These are phyloP conservation scores for Nettapus auritus DNA, from an alignment of 2,113 vertebrate genomes.

Conservation along the genomic window DNA sequence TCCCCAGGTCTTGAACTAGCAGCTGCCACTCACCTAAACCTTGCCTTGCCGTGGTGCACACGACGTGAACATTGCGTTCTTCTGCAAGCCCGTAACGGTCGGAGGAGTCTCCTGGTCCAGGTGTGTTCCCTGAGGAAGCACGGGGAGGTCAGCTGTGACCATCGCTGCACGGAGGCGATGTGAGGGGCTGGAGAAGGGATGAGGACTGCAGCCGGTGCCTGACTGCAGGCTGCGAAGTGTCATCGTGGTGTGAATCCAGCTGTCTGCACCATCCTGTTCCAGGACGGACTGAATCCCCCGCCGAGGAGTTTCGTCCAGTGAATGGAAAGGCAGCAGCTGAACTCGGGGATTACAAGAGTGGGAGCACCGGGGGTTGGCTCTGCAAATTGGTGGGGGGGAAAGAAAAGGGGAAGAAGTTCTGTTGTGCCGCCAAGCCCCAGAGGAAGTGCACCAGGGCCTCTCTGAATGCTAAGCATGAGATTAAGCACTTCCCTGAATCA, in stretches of 20 bases:
- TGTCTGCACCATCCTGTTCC: neutral
- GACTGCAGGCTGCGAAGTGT: too few relatives aligned
- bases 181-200: neutral
- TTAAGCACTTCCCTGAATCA: constrained; percentile 15
- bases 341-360: neutral
- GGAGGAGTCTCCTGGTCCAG: neutral
- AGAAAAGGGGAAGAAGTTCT: neutral
- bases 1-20: neutral
- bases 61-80: neutral
- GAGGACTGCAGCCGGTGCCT: too few relatives aligned
- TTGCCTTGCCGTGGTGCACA: fast-evolving
- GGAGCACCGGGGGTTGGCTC: neutral
- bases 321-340: neutral
- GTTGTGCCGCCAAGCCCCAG: neutral
- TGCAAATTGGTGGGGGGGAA: neutral
- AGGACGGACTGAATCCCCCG: neutral
- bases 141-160: neutral
- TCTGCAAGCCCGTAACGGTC: neutral
- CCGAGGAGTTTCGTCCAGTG: neutral
- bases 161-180: fast-evolving
- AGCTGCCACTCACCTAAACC: neutral
- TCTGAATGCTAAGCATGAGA: neutral
- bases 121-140: neutral
- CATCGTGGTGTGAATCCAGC: neutral
- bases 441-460: neutral